Percentiles rank a stretch among this genome's conserved stretches.
Evolutionary conservation across 1,140 invertebrate species (phyloP).

Genomic region (Drosophila nannoptera): DNA sequence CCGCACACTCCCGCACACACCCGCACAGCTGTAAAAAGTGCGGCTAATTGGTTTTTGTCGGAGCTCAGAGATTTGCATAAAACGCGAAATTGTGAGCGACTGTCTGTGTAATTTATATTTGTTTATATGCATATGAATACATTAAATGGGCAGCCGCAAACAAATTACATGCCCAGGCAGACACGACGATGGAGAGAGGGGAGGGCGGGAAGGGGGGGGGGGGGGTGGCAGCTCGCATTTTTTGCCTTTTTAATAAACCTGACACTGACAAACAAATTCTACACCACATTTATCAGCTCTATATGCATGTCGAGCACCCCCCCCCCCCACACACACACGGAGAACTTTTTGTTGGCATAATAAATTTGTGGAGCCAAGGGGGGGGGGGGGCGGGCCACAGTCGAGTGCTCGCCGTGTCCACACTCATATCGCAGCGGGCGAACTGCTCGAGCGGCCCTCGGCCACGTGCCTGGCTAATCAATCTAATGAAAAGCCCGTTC

Average conservation of each 20-base stretch:
- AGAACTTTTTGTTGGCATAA: constrained; percentile 39
- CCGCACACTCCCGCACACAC: background rate
- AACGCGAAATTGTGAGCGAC: constrained; percentile 41
- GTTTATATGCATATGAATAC: constrained; percentile 71
- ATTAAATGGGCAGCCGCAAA: constrained; percentile 42
- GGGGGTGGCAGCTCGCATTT: background rate
- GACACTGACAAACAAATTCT: constrained; percentile 39
- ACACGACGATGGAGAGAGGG: constrained; percentile 19
- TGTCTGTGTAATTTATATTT: constrained; percentile 71
- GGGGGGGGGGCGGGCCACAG: background rate
- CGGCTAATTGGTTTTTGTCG: constrained; percentile 66
- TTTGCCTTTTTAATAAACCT: constrained; percentile 59
- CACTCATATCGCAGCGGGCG: no score
- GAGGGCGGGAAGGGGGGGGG: background rate
- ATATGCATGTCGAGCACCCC: constrained; percentile 1
- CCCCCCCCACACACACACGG: constrained; percentile 2
- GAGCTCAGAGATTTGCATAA: constrained; percentile 66
- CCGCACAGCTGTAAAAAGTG: constrained; percentile 49
- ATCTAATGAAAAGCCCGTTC: constrained; percentile 29
- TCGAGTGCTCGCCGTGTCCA: background rate
- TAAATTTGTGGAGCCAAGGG: constrained; percentile 38
- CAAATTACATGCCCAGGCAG: constrained; percentile 9
- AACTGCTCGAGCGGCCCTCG: background rate
- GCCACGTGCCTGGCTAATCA: constrained; percentile 5
- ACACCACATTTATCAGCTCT: constrained; percentile 14